Evolutionary conservation across 2,888 invertebrate species (phyloP), one percentile per base, ranked within the genome.

Genomic region (Drosophila austrosaltans): DNA sequence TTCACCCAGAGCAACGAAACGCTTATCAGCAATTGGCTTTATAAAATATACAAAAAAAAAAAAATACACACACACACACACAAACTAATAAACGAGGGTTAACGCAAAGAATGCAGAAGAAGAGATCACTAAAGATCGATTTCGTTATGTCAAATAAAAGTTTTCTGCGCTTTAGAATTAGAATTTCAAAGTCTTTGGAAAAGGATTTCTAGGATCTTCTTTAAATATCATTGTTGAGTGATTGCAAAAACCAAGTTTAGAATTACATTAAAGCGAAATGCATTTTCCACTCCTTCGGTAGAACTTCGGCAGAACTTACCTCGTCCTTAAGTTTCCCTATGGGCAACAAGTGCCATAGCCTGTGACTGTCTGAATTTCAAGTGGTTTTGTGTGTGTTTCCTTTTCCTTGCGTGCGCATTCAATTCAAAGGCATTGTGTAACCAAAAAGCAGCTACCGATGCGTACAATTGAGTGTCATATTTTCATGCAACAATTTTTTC

Each of bases 401-500:
- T 7, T 3, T 5, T 25, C 4, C 8, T 36, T 32, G 32, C 2
- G 69, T 73, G 68, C 69, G 67, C 71, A 86, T 78, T 78, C 87
- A 87, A 87, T 87, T 87, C 83, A 87, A 83, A 83, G 87, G 82
- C 82, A 87, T 87, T 84, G 83, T 87, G 25, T 86, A 87, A 67
- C 76, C 81, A 72, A 81, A 87, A 84, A 86, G 81, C 77, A 83
- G 72, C 88, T 76, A 87, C 74, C 86, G 84, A 85, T 86, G 84
- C 84, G 86, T 79, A 85, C 88, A 84, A 84, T 84, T 88, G 88
- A 84, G 88, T 84, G 84, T 88, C 84, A 84, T 84, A 88, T 88
- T 83, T 87, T 75, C 69, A 82, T 86, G 82, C 79, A 71, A 75
- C 67, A 69, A 54, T 59, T 57, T 57, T 57, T 25, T 36, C 39